These are phyloP conservation scores for Indicator maculatus DNA, from an alignment of 2,113 vertebrate genomes.

Conservation along the genomic window DNA sequence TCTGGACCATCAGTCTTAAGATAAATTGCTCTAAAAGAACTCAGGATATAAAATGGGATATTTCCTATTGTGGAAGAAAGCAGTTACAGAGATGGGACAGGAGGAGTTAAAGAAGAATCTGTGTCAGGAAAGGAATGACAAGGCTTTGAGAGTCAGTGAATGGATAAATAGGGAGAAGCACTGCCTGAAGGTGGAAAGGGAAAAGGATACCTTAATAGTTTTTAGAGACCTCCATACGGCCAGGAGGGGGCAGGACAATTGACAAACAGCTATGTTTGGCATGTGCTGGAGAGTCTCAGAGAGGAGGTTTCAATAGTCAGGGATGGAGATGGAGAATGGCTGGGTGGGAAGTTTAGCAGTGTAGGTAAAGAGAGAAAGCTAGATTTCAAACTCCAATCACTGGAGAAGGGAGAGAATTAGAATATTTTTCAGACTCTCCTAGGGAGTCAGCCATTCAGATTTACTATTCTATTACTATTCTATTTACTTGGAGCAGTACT, in stretches of 20 bases:
- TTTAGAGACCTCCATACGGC: neutral
- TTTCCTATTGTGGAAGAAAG: neutral
- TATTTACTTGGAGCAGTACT: neutral
- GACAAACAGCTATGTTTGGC: neutral
- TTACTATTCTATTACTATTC: neutral
- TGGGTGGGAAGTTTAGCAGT: neutral
- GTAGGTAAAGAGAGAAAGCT: neutral
- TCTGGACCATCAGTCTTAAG: neutral
- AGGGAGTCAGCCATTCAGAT: neutral
- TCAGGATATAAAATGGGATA: neutral
- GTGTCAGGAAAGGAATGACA: neutral
- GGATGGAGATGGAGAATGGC: neutral
- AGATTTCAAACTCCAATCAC: neutral
- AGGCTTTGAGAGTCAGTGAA: neutral
- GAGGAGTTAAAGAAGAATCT: neutral
- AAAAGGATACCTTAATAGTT: neutral
- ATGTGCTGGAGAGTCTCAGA: neutral
- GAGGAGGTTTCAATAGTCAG: neutral
- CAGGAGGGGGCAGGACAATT: neutral
- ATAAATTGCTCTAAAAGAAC: neutral
- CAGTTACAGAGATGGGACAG: neutral
- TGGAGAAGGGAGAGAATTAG: neutral
- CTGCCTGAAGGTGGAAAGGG: neutral
- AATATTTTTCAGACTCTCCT: neutral
- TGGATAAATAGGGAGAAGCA: neutral